Evolutionary conservation across 2,797 vertebrate genomes (phyloP).

Genomic region (Otus scops): DNA sequence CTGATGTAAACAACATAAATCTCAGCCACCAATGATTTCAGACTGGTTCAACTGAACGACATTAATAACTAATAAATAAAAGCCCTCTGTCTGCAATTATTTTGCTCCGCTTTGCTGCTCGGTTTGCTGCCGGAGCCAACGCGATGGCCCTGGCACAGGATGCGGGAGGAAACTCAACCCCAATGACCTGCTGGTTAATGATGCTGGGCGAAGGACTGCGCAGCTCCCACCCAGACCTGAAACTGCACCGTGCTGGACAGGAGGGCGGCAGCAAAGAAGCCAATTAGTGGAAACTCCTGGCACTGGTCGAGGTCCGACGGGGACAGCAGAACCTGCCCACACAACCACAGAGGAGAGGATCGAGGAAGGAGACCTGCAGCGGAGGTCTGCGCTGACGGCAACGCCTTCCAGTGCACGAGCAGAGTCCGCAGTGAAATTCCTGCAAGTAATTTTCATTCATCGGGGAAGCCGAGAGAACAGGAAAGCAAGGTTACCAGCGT

Average conservation of each 20-base stretch:
- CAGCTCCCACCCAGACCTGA: rapidly evolving
- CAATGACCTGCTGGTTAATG: background rate
- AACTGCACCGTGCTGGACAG: rapidly evolving
- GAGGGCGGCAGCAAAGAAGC: background rate
- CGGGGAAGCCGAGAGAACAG: background rate
- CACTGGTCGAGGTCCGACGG: rapidly evolving
- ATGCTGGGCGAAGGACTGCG: rapidly evolving
- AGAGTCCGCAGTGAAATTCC: background rate
- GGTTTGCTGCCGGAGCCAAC: background rate
- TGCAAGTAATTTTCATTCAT: background rate
- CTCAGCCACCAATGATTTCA: background rate
- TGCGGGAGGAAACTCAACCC: background rate
- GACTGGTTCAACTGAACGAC: background rate
- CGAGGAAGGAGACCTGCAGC: background rate
- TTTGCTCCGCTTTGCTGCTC: constrained; percentile 17
- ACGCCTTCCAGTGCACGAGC: rapidly evolving
- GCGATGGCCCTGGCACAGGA: background rate
- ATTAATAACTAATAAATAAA: constrained; percentile 1
- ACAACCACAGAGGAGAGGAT: background rate
- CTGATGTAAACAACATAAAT: background rate
- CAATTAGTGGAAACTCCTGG: rapidly evolving
- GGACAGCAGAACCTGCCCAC: background rate
- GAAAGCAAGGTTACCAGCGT: background rate
- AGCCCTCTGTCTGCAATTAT: constrained; percentile 36
- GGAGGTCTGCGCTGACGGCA: rapidly evolving